Conservation (phyloP, 2,113 vertebrate species). For the Hemiscyllium ocellatum region DNA sequence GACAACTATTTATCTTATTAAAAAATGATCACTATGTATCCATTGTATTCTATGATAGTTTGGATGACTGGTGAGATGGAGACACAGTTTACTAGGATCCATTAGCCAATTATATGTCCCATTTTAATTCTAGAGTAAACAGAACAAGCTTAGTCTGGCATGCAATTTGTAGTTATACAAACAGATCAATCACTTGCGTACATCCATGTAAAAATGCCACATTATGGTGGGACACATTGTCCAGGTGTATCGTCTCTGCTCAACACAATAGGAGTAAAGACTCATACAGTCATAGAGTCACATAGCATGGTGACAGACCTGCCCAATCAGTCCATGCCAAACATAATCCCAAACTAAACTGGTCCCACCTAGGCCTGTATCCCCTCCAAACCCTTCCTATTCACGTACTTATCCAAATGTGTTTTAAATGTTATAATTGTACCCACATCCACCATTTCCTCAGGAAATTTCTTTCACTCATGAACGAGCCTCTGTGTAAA, state of each 20-base stretch:
- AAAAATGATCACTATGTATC: not conserved
- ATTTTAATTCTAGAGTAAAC: not conserved
- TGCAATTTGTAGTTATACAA: not conserved
- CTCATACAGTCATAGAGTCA: no score
- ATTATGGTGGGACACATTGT: not conserved
- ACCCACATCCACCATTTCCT: no score
- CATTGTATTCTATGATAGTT: not conserved
- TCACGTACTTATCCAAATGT: no score
- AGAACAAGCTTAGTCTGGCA: not conserved
- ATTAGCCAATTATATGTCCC: not conserved
- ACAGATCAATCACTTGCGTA: not conserved
- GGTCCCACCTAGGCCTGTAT: no score
- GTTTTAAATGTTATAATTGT: no score
- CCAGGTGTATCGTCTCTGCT: not conserved
- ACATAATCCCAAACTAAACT: no score
- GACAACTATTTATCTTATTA: not conserved
- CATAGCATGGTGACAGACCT: no score
- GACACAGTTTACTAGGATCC: no score
- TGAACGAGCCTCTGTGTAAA: no score
- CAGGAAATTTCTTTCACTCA: no score
- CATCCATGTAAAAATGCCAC: not conserved
- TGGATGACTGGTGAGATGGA: not conserved
- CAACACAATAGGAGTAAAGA: not conserved
- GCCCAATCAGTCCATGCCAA: no score
- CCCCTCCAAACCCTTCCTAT: no score